Base-by-base conservation (phyloP, 2,888 invertebrate genomes). In the Cataglyphis albicans region DNA sequence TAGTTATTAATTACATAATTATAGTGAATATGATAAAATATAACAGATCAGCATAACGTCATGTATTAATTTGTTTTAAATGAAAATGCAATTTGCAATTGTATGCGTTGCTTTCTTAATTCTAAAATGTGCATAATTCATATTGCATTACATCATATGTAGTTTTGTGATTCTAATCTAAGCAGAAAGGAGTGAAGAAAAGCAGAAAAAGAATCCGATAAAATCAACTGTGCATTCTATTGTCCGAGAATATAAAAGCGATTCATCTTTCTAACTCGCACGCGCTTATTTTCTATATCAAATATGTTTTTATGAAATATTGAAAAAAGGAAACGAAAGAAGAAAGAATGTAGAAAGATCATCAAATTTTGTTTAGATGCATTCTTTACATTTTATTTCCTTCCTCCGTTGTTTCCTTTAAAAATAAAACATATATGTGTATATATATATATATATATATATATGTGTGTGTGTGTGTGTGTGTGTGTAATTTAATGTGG, bases 111-210 rank as follows among this genome's bases (percentile, higher is more conserved):
- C 48, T 73, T 41, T 10, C 29, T 73, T n/a, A 41, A 73, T 29
- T 41, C 7, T 10, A 18, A n/a, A 41, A 29, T 61, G 4, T 0
- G 6, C 18, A 41, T 73, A 61, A 44, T 29, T 74, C 5, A 72
- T 57, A 25, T 61, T 15, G 15, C 12, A 29, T 74, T 15, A 61
- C 15, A 21, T 35, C 21, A n/a, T n/a, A n/a, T 29, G 9, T 35
- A 35, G 32, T 63, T 35, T 63, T 44, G 29, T 32, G 12, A 48
- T 15, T 63, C 5, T 63, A 74, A 57, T 57, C 57, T 72, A 3
- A 55, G 55, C 21, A 57, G 21, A 55, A 55, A 55, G 7, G 2
- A 32, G 18, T 4, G 44, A 48, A 18, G 6, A 5, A 6, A 48
- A 52, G 7, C 9, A 7, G 9, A 9, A 32, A 9, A 10, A 57